phyloP scores from a whole-genome alignment of 2,113 vertebrate genomes.

The Anthoscopus minutus region DNA sequence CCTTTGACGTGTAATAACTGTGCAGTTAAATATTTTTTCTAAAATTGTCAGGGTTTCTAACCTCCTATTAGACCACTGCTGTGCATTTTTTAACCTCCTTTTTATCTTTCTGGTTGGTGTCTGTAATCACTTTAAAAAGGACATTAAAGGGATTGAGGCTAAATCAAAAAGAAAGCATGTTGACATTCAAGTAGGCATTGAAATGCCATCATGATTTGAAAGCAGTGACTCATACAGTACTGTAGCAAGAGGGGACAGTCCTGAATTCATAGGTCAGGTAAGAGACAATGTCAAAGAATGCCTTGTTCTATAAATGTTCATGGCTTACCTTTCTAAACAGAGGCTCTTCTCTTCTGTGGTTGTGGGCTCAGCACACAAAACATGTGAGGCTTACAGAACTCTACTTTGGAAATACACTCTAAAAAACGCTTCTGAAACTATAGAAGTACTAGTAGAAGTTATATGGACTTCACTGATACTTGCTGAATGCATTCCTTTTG shows the following conservation, averaged over 20 bases:
- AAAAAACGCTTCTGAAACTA: background rate
- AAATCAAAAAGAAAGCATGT: conserved; percentile 54
- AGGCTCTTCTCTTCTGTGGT: conserved; percentile 55
- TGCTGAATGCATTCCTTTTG: background rate
- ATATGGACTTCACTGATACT: background rate
- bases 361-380: conserved; percentile 29
- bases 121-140: conserved; percentile 43
- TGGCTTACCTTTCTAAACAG: conserved; percentile 18
- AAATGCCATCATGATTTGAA: conserved; percentile 53
- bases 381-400: background rate
- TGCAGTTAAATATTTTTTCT: background rate
- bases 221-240: conserved; percentile 32
- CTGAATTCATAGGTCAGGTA: conserved; percentile 50
- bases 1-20: background rate
- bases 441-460: background rate
- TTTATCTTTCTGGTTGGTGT: conserved; percentile 54
- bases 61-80: background rate
- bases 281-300: conserved; percentile 39
- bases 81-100: conserved; percentile 45
- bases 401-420: conserved; percentile 18
- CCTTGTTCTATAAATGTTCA: conserved; percentile 27
- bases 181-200: conserved; percentile 48
- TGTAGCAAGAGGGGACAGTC: conserved; percentile 45
- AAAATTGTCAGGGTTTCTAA: background rate
- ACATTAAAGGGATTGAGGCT: conserved; percentile 49